Base-by-base conservation (phyloP, 2,797 vertebrate species). In the Lutjanus campechanus region DNA sequence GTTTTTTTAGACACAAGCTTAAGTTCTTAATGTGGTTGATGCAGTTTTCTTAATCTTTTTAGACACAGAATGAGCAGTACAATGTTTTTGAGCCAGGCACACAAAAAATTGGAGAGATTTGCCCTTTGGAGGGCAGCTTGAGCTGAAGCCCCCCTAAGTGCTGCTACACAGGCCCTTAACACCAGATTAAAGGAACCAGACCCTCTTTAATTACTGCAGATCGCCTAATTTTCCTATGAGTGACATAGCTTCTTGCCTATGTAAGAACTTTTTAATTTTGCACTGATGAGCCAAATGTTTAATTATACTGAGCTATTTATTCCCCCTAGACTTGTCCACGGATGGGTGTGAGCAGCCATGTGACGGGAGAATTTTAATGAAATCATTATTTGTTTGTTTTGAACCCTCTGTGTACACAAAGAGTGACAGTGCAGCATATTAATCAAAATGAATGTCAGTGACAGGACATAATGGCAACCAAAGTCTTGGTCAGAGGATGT, bases 201-300 rank as follows among this genome's bases (percentile, higher is more conserved):
- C 44, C 1, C 43, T n/a, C 43, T 77, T 76, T 63, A 76, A 69
- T 79, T 70, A 71, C 55, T 29, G 43, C 19, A 79, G 49, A 75
- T 70, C 25, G 7, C 2, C 36, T 36, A 43, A 76, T 81, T 87
- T 77, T 63, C 19, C 46, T 65, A 11, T 46, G 25, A 75, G 40
- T 62, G 44, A 51, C 29, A 44, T 43, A 43, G 49, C 54, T 53
- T 73, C 41, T 81, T 81, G 59, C 51, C 63, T 63, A 54, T 51
- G 22, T 72, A 76, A 85, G 44, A 69, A 69, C 41, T 63, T 81
- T 77, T 64, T 63, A 13, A 74, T 81, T 78, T 81, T 73, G 43
- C 63, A 61, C 55, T 56, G 60, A 79, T 82, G 69, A 78, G 69
- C 3, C 15, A 76, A 88, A 81, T 81, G 49, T 75, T 70, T 77